Conservation (phyloP, 2,888 invertebrate genomes). For the Pristionchus entomophagus region DNA sequence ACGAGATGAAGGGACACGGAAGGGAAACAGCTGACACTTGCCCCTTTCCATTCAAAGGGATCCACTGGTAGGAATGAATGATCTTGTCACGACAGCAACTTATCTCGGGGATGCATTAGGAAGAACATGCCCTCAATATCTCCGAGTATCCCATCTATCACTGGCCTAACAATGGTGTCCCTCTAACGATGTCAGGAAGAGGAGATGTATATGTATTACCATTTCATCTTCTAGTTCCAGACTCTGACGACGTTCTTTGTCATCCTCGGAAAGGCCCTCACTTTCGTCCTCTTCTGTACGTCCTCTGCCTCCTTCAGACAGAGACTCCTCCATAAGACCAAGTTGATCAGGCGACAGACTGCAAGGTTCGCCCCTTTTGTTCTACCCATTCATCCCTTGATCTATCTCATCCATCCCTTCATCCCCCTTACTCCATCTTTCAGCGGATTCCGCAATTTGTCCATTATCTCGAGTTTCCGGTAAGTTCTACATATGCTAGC, state of each 20-base stretch:
- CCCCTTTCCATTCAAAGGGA: not conserved
- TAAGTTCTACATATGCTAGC: not conserved
- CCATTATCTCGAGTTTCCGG: not conserved
- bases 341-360: slow-evolving; percentile 50
- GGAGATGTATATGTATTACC: no score
- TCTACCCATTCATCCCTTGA: no score
- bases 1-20: not conserved
- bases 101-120: no score
- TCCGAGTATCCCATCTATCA: no score
- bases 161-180: no score
- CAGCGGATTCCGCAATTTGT: not conserved
- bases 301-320: slow-evolving; percentile 69
- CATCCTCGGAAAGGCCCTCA: slow-evolving; percentile 70
- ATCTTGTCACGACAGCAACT: no score
- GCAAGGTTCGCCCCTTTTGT: slow-evolving; percentile 8
- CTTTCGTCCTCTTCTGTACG: slow-evolving; percentile 73
- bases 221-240: slow-evolving; percentile 51
- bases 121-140: no score
- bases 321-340: slow-evolving; percentile 66
- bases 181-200: no score
- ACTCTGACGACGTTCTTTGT: slow-evolving; percentile 67
- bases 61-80: no score
- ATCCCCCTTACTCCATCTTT: not conserved
- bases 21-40: not conserved
- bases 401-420: no score